Base-by-base conservation (phyloP, 1,140 invertebrate species). In the Adoxophyes honmai region DNA sequence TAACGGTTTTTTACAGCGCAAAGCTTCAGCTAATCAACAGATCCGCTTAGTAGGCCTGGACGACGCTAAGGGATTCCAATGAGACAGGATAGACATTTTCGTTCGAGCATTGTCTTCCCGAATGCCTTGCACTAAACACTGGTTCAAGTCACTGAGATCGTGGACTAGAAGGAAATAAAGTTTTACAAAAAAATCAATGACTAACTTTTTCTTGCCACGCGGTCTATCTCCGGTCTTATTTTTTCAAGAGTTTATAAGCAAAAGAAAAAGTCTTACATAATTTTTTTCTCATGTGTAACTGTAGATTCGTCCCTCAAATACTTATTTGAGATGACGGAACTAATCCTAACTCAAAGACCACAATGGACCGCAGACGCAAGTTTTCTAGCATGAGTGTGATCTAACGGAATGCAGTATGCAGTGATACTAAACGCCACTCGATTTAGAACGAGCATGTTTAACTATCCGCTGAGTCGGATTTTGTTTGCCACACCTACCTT, bases 21-120 rank as follows among this genome's bases (percentile, higher is more conserved):
- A 62, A 66, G 72, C 78, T 79, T 82, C 51, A 52, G 70, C 75
- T 81, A 73, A 79, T 81, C 57, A 59, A 66, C 48, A 59, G 72
- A 58, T 64, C 21, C 54, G 77, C 73, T 78, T 74, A 54, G 56
- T 66, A 73, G 63, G 66, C 66, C 68, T 64, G 66, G 64, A 57
- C 56, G 34, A 64, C 58, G 56, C 59, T 51, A 55, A 65, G 65
- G 74, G 70, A 59, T 70, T 67, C 68, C 57, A 68, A 57, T 69
- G 59, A 54, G 66, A 77, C 66, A 64, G 66, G 66, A 70, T 73
- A 69, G 67, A 69, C 64, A 62, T 69, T 51, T 35, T 54, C 28
- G 48, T 52, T 28, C 9, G 10, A 13, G 1, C 51, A 52, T 56
- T 56, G 18, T 34, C 33, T 7, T 21, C 16, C 52, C 11, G 34